These are phyloP conservation scores for Teleogryllus occipitalis DNA, from an alignment of 1,140 invertebrate species.

Conservation along the genomic window DNA sequence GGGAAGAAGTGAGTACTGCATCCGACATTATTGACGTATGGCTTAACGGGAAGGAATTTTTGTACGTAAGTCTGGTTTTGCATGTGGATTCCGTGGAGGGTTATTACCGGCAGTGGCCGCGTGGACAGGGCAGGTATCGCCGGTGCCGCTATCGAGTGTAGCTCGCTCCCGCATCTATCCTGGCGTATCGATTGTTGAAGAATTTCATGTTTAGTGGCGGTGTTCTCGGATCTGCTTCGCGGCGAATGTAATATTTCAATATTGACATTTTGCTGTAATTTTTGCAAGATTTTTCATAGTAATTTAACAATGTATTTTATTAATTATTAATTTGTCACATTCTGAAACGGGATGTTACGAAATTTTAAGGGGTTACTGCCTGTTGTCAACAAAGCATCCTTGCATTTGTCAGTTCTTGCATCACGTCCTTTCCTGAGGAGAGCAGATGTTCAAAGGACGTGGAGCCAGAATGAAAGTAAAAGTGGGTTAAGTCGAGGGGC, in stretches of 20 bases:
- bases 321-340: background rate
- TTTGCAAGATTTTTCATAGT: background rate
- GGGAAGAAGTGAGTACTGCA: slow-evolving; percentile 83
- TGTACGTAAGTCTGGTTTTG: too few species aligned
- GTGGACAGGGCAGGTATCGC: background rate
- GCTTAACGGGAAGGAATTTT: too few species aligned
- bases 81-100: too few species aligned
- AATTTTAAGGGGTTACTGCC: background rate
- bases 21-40: background rate
- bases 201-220: background rate
- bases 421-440: background rate
- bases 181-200: background rate
- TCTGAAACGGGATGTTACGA: too few species aligned
- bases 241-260: background rate
- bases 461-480: background rate
- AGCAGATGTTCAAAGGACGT: background rate
- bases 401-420: background rate
- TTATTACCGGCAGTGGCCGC: too few species aligned
- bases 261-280: background rate
- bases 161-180: background rate
- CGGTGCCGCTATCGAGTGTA: too few species aligned
- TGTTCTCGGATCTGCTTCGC: background rate
- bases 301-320: background rate
- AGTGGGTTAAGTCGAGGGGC: background rate
- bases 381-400: background rate